Conservation (phyloP, 2,797 vertebrate species). For the Accipiter fasciatus region DNA sequence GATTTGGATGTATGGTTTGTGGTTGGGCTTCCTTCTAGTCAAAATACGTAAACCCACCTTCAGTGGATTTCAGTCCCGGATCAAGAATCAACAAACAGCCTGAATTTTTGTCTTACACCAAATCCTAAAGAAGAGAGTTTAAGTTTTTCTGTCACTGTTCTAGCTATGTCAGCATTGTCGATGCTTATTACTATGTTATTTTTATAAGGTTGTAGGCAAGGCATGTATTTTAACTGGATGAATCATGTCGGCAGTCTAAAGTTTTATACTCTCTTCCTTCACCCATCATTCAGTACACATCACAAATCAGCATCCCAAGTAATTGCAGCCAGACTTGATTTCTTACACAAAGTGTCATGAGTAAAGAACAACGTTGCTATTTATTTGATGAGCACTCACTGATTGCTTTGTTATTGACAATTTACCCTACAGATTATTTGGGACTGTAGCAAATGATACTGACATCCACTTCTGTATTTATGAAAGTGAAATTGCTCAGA, state of each 20-base stretch:
- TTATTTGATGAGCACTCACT: neutral
- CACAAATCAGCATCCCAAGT: neutral
- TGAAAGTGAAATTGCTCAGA: neutral
- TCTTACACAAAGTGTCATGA: neutral
- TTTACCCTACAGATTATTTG: constrained; percentile 3
- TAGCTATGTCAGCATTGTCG: neutral
- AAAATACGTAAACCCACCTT: neutral
- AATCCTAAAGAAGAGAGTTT: neutral
- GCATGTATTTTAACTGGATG: neutral
- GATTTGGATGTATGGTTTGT: neutral
- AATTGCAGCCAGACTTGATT: neutral
- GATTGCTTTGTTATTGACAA: constrained; percentile 21
- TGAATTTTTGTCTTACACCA: neutral
- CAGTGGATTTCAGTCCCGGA: neutral
- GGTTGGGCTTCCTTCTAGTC: neutral
- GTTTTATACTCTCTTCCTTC: neutral
- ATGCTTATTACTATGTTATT: neutral
- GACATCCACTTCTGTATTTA: constrained; percentile 11
- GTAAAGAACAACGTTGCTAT: neutral
- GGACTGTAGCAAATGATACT: neutral
- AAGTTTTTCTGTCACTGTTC: neutral
- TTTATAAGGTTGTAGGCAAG: neutral
- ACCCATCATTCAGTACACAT: neutral
- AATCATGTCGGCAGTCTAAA: neutral
- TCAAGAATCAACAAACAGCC: neutral